These are phyloP conservation scores for Hemaris fuciformis DNA, from an alignment of 2,888 invertebrate genomes.

Conservation along the genomic window DNA sequence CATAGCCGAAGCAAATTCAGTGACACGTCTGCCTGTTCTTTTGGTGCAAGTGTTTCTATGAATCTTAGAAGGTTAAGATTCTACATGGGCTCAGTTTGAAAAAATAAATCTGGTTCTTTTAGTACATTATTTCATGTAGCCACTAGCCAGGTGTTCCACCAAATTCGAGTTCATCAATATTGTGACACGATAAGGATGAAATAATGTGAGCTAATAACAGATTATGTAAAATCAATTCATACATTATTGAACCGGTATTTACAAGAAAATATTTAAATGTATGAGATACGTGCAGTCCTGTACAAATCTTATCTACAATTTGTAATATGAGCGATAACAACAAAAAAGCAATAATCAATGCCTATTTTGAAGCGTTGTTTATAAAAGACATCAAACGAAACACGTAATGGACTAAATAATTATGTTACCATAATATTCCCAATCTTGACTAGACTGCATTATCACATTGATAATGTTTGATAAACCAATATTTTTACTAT, in stretches of 20 bases:
- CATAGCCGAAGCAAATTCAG: too few species aligned
- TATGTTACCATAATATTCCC: neutral
- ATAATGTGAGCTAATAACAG: neutral
- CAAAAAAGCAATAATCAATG: neutral
- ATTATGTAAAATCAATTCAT: neutral
- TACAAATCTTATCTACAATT: neutral
- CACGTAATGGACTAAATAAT: neutral
- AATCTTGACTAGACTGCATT: neutral
- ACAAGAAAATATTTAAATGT: neutral
- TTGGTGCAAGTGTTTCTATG: too few species aligned
- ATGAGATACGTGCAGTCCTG: neutral
- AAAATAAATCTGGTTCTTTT: too few species aligned
- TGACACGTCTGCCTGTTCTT: too few species aligned
- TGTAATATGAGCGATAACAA: neutral
- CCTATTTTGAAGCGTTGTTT: neutral
- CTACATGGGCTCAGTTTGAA: too few species aligned
- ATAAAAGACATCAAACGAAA: neutral
- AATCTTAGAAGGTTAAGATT: too few species aligned
- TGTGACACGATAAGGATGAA: neutral
- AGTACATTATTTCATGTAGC: too few species aligned
- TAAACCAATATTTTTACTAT: constrained; percentile 28
- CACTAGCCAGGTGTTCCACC: too few species aligned
- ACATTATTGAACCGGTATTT: neutral
- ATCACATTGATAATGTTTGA: constrained; percentile 10
- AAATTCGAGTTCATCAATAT: too few species aligned